Base-by-base conservation (phyloP, 2,888 invertebrate genomes). In the Parapristionchus giblindavisi region DNA sequence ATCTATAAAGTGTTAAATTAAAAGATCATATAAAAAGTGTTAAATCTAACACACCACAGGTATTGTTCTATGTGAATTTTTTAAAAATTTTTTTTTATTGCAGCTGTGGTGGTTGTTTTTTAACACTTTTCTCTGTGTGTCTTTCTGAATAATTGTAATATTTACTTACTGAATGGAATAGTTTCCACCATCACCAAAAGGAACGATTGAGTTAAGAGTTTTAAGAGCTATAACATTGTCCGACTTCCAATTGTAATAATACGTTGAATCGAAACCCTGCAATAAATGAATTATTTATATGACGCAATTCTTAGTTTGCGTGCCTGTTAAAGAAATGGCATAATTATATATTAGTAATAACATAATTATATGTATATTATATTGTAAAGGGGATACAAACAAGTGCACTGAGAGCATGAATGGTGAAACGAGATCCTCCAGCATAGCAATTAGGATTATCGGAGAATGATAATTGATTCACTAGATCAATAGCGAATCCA, bases 221-320 rank as follows among this genome's bases (percentile, higher is more conserved):
- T 43, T 43, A 43, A 21, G 29, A 8, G 63, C 63, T 27, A 43
- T 38, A 4, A 0, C 43, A 27, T 4, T 11, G 3, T 14, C 29
- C 4, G 63, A 29, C 11, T 38, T 43, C 63, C 63, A 63, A 29
- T 40, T 43, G 0, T 38, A 43, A 38, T 38, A 38, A 11, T 63
- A 63, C 27, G 29, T 14, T 24, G 38, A 40, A 11, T 40, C 40
- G 40, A 63, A 63, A 14, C 63, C 63, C 63, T 65, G 63, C 17
- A 43, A 24, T n/a, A 17, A 43, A 14, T 8, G 17, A 43, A 43
- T 43, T 8, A 43, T n/a, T n/a, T n/a, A n/a, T n/a, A n/a, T n/a
- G n/a, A n/a, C n/a, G n/a, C n/a, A n/a, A n/a, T n/a, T n/a, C n/a
- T n/a, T n/a, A n/a, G n/a, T n/a, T n/a, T n/a, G n/a, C n/a, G n/a